Evolutionary conservation across 1,140 invertebrate genomes (phyloP).

Genomic region (Eriocheir sinensis): DNA sequence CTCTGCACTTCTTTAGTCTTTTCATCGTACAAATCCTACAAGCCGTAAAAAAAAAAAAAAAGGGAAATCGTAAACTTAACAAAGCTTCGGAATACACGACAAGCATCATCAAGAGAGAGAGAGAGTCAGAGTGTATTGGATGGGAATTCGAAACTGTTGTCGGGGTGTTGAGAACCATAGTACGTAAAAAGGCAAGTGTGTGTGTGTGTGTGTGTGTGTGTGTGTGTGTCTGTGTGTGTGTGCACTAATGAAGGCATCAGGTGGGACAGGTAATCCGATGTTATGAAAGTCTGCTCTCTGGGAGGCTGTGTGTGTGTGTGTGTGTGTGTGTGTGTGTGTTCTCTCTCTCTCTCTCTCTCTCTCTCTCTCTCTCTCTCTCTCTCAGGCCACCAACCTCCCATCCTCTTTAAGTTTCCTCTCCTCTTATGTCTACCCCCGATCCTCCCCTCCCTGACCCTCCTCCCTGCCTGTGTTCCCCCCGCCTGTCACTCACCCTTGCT

Average conservation of each 20-base stretch:
- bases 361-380: background rate
- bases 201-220: slow-evolving; percentile 57
- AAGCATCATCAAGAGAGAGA: no score
- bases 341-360: slow-evolving; percentile 56
- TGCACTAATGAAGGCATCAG: slow-evolving; percentile 42
- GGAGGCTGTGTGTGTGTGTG: slow-evolving; percentile 11
- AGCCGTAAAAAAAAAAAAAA: no score
- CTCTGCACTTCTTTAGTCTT: no score
- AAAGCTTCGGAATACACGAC: no score
- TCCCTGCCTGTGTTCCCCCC: background rate
- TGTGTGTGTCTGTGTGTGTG: slow-evolving; percentile 60
- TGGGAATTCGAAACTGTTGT: no score
- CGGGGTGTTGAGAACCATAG: no score
- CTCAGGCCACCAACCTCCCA: background rate
- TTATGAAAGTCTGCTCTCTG: slow-evolving; percentile 39
- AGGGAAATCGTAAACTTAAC: no score
- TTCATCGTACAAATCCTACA: no score
- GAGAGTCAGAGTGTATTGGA: no score
- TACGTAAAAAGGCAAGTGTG: slow-evolving; percentile 2
- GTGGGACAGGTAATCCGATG: slow-evolving; percentile 38
- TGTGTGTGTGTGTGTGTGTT: background rate
- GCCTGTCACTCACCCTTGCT: slow-evolving; percentile 68
- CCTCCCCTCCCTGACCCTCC: background rate
- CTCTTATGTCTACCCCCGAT: background rate
- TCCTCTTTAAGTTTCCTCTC: background rate